These are phyloP conservation scores for Diplolepis rosae DNA, from an alignment of 2,888 invertebrate genomes.

Conservation along the genomic window DNA sequence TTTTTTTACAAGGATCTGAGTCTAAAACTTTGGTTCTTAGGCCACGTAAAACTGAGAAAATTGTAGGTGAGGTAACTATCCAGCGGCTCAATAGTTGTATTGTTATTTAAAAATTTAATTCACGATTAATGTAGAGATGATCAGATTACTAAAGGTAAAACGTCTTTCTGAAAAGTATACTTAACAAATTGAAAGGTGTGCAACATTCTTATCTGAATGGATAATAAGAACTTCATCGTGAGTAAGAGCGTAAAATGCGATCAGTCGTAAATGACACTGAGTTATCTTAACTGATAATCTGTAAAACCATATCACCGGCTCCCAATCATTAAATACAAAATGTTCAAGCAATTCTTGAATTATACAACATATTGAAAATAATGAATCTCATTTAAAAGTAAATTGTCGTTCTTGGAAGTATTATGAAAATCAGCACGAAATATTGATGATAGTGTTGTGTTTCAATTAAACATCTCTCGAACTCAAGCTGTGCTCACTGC, in stretches of 20 bases:
- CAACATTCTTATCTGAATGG: slow-evolving; percentile 19
- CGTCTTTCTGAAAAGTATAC: background rate
- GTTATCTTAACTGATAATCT: too few relatives aligned
- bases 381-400: too few relatives aligned
- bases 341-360: background rate
- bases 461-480: slow-evolving; percentile 5
- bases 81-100: too few relatives aligned
- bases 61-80: too few relatives aligned
- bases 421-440: slow-evolving; percentile 5
- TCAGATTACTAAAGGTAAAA: background rate
- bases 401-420: background rate
- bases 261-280: slow-evolving; percentile 36
- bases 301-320: too few relatives aligned
- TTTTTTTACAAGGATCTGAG: too few relatives aligned
- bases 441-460: background rate
- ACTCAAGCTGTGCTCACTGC: slow-evolving; percentile 32
- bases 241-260: slow-evolving; percentile 44
- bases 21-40: too few relatives aligned
- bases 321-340: too few relatives aligned
- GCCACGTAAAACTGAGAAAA: too few relatives aligned
- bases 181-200: background rate
- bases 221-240: slow-evolving; percentile 31
- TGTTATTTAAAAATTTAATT: too few relatives aligned
- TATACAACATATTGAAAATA: too few relatives aligned
- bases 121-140: too few relatives aligned